A percentile compares a stretch with the other conserved stretches of the same genome.
These are phyloP conservation scores for Eudasyphora cyanicolor DNA, from an alignment of 2,888 invertebrate genomes.

Conservation along the genomic window DNA sequence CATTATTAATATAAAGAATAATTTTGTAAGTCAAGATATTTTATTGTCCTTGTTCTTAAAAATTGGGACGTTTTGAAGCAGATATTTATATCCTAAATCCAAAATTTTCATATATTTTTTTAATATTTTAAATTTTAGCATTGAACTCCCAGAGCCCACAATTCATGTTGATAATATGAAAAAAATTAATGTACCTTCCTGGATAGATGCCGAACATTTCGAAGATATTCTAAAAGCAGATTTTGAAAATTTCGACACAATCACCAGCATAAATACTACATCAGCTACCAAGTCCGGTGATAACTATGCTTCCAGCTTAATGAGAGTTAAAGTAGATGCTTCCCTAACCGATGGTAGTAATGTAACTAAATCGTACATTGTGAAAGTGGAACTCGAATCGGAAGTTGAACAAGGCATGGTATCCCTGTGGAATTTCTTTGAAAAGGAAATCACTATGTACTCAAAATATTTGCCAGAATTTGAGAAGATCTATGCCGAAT, in stretches of 20 bases:
- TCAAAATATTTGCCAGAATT: slow-evolving; percentile 67
- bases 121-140: too few relatives aligned
- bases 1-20: too few relatives aligned
- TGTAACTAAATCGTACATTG: slow-evolving; percentile 65
- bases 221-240: slow-evolving; percentile 20
- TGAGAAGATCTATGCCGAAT: slow-evolving; percentile 67
- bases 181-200: slow-evolving; percentile 29
- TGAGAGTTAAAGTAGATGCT: slow-evolving; percentile 45
- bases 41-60: too few relatives aligned
- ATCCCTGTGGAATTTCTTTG: slow-evolving; percentile 67
- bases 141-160: neutral
- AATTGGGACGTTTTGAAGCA: neutral
- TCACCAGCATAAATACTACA: neutral
- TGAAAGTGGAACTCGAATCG: slow-evolving; percentile 65
- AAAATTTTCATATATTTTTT: neutral
- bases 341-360: slow-evolving; percentile 39
- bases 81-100: neutral
- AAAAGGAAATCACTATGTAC: slow-evolving; percentile 70
- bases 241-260: slow-evolving; percentile 12
- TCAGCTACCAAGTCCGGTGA: slow-evolving; percentile 65
- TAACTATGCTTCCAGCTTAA: slow-evolving; percentile 69
- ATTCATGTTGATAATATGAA: slow-evolving; percentile 69
- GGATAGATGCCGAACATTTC: slow-evolving; percentile 38
- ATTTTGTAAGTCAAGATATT: too few relatives aligned
- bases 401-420: slow-evolving; percentile 35